Evolutionary conservation across 2,797 vertebrate species (phyloP).

Genomic region (Tadarida brasiliensis): DNA sequence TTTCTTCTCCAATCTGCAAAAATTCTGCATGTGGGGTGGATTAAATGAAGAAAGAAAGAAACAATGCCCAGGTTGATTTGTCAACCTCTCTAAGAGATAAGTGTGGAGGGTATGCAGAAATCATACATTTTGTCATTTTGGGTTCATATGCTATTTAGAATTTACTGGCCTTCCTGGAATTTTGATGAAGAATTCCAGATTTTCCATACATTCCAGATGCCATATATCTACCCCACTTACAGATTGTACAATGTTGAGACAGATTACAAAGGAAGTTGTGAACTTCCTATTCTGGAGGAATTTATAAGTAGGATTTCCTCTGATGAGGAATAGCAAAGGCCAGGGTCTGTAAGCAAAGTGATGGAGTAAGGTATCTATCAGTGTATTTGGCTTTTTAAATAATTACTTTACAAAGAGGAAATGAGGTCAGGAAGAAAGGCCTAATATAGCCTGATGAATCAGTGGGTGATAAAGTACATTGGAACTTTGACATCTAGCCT

Average conservation of each 20-base stretch:
- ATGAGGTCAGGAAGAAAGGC: slow-evolving; percentile 48
- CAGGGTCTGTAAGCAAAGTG: neutral
- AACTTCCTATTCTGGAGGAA: slow-evolving; percentile 34
- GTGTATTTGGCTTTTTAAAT: slow-evolving; percentile 52
- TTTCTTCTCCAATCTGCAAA: neutral
- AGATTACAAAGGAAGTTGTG: slow-evolving; percentile 23
- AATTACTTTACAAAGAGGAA: slow-evolving; percentile 63
- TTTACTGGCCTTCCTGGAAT: slow-evolving; percentile 39
- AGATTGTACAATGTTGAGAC: neutral
- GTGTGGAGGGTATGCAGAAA: neutral
- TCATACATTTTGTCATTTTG: neutral
- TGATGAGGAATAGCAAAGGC: neutral
- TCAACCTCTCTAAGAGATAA: neutral
- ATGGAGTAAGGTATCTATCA: neutral
- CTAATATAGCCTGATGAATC: neutral
- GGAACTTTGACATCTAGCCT: slow-evolving; percentile 27
- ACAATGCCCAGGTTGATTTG: neutral
- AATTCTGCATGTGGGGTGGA: neutral
- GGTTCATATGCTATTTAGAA: neutral
- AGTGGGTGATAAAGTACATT: neutral
- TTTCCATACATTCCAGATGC: neutral
- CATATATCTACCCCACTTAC: neutral
- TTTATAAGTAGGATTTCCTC: slow-evolving; percentile 57
- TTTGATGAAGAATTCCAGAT: slow-evolving; percentile 36
- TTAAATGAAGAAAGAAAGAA: slow-evolving; percentile 7